Conservation (phyloP, 2,888 invertebrate genomes). For the Oscheius sp. region DNA sequence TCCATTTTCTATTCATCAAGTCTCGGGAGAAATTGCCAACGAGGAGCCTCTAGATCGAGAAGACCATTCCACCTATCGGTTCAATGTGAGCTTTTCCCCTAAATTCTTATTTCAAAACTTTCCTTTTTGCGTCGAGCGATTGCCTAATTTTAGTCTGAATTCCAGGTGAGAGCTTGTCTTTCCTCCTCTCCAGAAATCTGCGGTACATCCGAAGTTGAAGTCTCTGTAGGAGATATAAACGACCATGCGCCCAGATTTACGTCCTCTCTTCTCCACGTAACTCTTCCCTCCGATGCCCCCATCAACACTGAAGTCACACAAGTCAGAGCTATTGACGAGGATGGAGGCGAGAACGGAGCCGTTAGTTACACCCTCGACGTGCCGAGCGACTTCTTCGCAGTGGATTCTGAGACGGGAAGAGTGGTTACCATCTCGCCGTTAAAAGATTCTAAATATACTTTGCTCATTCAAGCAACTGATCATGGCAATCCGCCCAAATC, state of each 20-base stretch:
- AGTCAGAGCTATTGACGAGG: constrained; percentile 54
- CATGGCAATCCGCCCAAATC: constrained; percentile 42
- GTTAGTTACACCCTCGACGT: constrained; percentile 50
- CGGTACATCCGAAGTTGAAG: constrained; percentile 34
- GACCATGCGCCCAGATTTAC: constrained; percentile 62
- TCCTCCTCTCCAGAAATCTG: constrained; percentile 35
- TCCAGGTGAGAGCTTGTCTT: constrained; percentile 48
- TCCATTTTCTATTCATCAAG: constrained; percentile 46
- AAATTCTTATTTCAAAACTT: not conserved
- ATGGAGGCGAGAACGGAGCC: constrained; percentile 52
- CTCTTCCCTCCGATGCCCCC: constrained; percentile 60
- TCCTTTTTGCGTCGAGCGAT: not conserved
- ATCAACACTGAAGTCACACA: constrained; percentile 45
- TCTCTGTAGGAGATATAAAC: constrained; percentile 59
- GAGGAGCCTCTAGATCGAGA: constrained; percentile 40
- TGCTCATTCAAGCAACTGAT: constrained; percentile 47
- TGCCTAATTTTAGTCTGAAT: too few species aligned
- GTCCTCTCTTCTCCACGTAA: constrained; percentile 42
- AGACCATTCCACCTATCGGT: constrained; percentile 35
- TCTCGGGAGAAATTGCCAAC: constrained; percentile 45
- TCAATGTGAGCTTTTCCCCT: constrained; percentile 32
- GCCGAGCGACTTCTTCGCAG: constrained; percentile 37
- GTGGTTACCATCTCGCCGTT: constrained; percentile 36
- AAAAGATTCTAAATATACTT: constrained; percentile 38
- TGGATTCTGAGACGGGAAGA: constrained; percentile 39